Conservation (phyloP, 2,113 vertebrate species). For the Myodes glareolus region DNA sequence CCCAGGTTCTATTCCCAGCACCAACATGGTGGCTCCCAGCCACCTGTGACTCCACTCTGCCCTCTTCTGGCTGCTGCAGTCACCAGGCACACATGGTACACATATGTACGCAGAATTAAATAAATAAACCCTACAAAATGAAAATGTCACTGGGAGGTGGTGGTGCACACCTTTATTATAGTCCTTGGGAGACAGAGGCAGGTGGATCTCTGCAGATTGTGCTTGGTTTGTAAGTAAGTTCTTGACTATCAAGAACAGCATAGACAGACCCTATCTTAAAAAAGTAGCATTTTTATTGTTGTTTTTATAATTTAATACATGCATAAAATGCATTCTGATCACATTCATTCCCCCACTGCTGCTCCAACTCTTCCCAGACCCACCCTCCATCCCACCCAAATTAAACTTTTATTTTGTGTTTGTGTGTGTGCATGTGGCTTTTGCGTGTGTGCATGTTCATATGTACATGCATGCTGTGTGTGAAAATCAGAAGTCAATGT, state of each 20-base stretch:
- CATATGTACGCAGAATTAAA: neutral
- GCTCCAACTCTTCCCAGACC: neutral
- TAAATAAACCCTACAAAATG: neutral
- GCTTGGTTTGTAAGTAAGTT: neutral
- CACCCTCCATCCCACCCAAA: neutral
- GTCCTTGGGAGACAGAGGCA: neutral
- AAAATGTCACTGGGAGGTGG: neutral
- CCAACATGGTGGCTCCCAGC: neutral
- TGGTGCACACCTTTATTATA: neutral
- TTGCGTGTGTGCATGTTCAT: neutral
- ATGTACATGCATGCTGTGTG: neutral
- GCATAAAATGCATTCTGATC: neutral
- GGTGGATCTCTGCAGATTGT: neutral
- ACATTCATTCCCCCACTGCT: neutral
- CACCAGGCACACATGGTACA: neutral
- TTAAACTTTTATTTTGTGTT: neutral
- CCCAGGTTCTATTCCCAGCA: neutral
- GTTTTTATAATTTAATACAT: neutral
- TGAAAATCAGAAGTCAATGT: neutral
- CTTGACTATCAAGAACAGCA: neutral
- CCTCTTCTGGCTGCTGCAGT: neutral
- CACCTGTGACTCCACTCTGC: neutral
- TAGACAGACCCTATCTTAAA: neutral
- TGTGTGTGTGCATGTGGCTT: neutral
- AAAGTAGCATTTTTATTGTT: neutral